Conservation (phyloP, 2,113 vertebrate genomes). For the Hippocampus zosterae region DNA sequence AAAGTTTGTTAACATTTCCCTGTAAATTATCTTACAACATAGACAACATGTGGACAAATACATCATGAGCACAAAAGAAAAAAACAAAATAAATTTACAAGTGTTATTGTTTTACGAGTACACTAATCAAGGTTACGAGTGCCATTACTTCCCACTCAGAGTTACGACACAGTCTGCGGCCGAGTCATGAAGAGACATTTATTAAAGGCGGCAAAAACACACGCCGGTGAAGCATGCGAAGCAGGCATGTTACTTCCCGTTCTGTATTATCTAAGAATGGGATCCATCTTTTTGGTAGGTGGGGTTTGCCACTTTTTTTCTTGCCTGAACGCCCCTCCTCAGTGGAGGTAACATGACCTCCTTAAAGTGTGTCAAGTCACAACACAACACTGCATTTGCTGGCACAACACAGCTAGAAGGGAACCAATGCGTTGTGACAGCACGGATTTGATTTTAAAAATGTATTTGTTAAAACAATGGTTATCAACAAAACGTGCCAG, state of each 20-base stretch:
- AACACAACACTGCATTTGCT: conserved; percentile 27
- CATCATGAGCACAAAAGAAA: neutral
- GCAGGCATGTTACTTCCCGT: conserved; percentile 24
- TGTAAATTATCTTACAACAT: neutral
- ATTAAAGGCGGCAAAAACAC: neutral
- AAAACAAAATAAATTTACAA: neutral
- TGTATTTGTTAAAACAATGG: neutral
- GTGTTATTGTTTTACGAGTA: neutral
- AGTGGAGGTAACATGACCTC: neutral
- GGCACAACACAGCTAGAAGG: conserved; percentile 12
- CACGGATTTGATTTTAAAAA: neutral
- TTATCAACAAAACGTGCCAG: no score
- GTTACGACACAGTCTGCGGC: neutral
- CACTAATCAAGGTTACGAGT: neutral
- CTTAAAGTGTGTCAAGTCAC: conserved; percentile 27
- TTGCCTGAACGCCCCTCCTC: neutral
- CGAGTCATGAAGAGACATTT: neutral
- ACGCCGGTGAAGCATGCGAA: neutral
- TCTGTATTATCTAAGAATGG: neutral
- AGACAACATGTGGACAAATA: neutral
- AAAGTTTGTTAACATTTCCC: neutral
- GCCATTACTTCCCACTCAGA: neutral
- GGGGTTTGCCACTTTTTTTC: neutral
- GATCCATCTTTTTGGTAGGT: neutral
- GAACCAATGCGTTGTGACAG: neutral